phyloP scores from a whole-genome alignment of 2,888 invertebrate genomes.

The Spatulosminthurus flaviceps region DNA sequence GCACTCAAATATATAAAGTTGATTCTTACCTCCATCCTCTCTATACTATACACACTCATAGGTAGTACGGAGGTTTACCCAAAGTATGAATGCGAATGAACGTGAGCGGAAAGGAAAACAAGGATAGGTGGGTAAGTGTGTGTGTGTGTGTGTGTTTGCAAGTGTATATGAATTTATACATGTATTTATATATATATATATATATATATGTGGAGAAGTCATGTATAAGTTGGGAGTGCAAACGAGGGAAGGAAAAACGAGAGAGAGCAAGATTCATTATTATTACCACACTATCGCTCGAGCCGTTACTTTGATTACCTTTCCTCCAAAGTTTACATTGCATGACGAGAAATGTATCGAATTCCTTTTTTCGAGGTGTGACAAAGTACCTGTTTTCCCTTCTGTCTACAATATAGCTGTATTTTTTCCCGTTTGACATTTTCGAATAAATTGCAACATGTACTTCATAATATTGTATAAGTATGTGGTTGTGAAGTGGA shows the following conservation, averaged over 20 bases:
- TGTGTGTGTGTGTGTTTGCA: no score
- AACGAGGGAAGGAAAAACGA: constrained; percentile 22
- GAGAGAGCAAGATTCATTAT: constrained; percentile 42
- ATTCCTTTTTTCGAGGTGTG: constrained; percentile 30
- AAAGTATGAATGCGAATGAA: constrained; percentile 22
- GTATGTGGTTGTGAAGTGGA: not conserved
- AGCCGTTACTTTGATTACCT: constrained; percentile 42
- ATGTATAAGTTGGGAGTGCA: not conserved
- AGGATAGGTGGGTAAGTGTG: constrained; percentile 10
- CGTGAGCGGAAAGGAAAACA: constrained; percentile 40
- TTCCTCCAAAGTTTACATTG: not conserved
- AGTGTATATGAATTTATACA: no score
- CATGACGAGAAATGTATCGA: constrained; percentile 33
- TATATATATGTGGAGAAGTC: no score
- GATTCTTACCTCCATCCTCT: no score
- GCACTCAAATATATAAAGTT: constrained; percentile 24
- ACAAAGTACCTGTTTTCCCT: constrained; percentile 23
- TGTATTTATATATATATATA: no score
- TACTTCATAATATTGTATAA: no score
- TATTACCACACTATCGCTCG: constrained; percentile 37
- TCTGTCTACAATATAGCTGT: not conserved
- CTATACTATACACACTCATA: no score
- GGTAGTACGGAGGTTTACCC: not conserved
- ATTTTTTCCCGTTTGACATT: constrained; percentile 40
- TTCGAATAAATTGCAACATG: constrained; percentile 40